Conservation (phyloP, 2,888 invertebrate species). For the Tolmerus cingulatus region DNA sequence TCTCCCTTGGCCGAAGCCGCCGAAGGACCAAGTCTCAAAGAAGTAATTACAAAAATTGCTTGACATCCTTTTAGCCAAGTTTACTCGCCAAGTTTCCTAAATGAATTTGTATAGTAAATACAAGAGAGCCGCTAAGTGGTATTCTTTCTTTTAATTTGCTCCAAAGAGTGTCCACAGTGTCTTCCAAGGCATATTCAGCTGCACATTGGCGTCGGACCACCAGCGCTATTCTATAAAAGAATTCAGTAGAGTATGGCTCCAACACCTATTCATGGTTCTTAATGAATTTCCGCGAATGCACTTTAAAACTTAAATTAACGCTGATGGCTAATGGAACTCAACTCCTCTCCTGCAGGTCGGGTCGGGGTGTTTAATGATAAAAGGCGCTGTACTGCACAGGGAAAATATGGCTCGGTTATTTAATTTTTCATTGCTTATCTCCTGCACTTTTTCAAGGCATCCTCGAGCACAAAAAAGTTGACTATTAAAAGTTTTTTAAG, state of each 20-base stretch:
- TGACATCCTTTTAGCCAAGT: background rate
- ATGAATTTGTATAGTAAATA: background rate
- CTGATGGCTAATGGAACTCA: slow-evolving; percentile 11
- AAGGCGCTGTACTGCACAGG: background rate
- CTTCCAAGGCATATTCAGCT: background rate
- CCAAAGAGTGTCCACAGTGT: background rate
- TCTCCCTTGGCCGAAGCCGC: background rate
- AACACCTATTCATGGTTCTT: background rate
- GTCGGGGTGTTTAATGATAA: background rate
- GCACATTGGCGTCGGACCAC: background rate
- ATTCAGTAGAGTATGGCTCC: background rate
- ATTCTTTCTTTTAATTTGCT: background rate
- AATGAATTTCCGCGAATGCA: slow-evolving; percentile 10
- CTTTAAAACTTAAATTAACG: slow-evolving; percentile 6
- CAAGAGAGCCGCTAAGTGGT: background rate
- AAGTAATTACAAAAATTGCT: background rate
- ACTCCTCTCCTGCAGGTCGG: background rate
- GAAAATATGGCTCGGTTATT: background rate
- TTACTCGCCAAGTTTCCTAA: background rate
- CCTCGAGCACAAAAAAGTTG: background rate
- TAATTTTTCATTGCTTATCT: background rate
- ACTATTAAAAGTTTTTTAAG: background rate
- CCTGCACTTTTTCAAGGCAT: background rate
- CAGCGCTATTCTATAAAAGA: background rate
- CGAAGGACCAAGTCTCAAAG: background rate